A percentile compares a stretch with the other conserved stretches of the same genome.
Conservation (phyloP, 2,797 vertebrate species). For the Mormyrops attenuatus region DNA sequence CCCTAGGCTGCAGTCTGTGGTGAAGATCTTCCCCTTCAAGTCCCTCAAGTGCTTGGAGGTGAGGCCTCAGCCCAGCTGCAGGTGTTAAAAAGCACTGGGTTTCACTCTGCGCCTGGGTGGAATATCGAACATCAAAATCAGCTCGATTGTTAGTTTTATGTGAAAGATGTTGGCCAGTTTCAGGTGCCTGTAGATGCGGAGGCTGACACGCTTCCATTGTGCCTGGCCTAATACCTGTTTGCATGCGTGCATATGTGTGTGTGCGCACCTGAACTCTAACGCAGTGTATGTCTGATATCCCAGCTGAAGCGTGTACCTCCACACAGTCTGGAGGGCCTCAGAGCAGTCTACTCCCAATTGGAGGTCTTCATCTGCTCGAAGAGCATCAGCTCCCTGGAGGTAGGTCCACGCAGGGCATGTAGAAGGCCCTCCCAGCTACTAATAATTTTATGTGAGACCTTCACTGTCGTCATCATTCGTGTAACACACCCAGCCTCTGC, state of each 20-base stretch:
- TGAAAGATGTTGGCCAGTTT: background rate
- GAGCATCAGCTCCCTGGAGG: conserved; percentile 81
- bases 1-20: conserved; percentile 63
- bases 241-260: background rate
- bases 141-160: background rate
- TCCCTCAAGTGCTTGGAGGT: conserved; percentile 86
- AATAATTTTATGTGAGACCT: background rate
- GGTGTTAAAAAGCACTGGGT: background rate
- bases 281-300: background rate
- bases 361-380: conserved; percentile 84
- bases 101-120: background rate
- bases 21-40: conserved; percentile 96
- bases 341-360: conserved; percentile 84
- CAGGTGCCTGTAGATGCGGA: background rate
- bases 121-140: background rate
- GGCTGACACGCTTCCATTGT: background rate
- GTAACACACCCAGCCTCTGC: background rate
- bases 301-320: conserved; percentile 86
- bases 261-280: background rate
- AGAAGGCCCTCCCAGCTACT: background rate
- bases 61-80: background rate
- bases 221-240: background rate
- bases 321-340: conserved; percentile 79
- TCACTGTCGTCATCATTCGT: background rate
- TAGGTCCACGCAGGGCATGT: conserved; percentile 38